Base-by-base conservation (phyloP, 2,888 invertebrate genomes). In the Scaptomyza tumidula region DNA sequence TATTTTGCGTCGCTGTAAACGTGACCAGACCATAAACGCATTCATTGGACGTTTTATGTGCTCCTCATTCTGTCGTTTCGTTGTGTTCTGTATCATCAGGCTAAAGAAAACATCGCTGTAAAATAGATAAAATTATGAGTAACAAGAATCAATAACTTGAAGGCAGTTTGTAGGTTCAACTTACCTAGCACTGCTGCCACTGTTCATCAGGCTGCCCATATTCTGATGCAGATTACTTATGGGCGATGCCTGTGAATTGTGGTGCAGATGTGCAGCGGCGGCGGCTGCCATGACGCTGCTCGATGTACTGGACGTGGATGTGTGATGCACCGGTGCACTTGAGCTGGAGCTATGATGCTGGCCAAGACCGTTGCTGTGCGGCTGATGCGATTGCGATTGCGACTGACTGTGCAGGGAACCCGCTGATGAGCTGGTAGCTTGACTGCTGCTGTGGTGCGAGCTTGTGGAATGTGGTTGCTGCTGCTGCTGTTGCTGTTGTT, bases 41-140 rank as follows among this genome's bases (percentile, higher is more conserved):
- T 99, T 99, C 98, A 99, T 99, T 37, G 98, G 98, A 77, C 98
- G 93, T 92, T 98, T 99, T 86, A 98, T 98, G 93, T 98, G 97
- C 88, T 97, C 97, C 86, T 96, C 96, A 75, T 95, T 96, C 61
- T 94, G 93, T 89, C 92, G 90, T 67, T 92, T 92, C 88, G 92
- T 90, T 90, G 92, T 91, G 85, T 92, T 92, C 78, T 92, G 92
- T 80, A 92, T 91, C 91, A 92, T 92, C 76, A 92, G 89, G 84
- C 92, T 92, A 75, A 92, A 92, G 86, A 92, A 92, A 69, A 92
- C 92, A 75, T 92, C 92, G 78, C 92, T 92, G 77, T 16, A 19
- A 29, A 54, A 3, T 6, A 14, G 6, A n/a, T 0, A 10, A 3
- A 33, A 33, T 33, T 10, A 33, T 33, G 1, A 33, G 2, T 10